Evolutionary conservation across 1,140 invertebrate species (phyloP).

Genomic region (Belonocnema kinseyi): DNA sequence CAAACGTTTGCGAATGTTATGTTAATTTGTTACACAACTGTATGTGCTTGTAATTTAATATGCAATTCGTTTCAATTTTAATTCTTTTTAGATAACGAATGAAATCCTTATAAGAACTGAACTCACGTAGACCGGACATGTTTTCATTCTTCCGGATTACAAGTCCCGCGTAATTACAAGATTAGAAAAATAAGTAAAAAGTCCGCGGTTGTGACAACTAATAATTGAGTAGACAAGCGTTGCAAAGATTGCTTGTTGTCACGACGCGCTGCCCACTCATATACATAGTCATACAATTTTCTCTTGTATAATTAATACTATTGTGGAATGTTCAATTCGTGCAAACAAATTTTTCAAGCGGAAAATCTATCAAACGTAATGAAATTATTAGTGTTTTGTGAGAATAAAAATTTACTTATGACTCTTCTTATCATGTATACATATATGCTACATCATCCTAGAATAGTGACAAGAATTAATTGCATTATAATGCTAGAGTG

Average conservation of each 20-base stretch:
- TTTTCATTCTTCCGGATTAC: not conserved
- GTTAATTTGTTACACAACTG: constrained; percentile 16
- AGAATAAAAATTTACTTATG: too few species aligned
- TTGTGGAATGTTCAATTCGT: too few species aligned
- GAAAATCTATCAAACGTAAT: too few species aligned
- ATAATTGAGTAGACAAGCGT: constrained; percentile 9
- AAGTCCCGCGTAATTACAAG: not conserved
- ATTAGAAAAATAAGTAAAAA: not conserved
- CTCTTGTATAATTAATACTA: too few species aligned
- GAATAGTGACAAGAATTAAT: too few species aligned
- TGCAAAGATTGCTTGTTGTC: not conserved
- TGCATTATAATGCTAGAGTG: too few species aligned
- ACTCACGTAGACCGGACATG: not conserved
- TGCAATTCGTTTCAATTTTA: constrained; percentile 23
- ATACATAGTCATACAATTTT: too few species aligned
- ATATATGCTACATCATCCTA: too few species aligned
- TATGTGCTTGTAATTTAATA: not conserved
- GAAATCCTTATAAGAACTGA: not conserved
- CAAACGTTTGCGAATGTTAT: not conserved
- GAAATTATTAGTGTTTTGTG: too few species aligned
- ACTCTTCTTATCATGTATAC: too few species aligned
- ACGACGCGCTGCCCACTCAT: not conserved
- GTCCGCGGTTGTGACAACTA: not conserved
- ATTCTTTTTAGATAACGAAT: not conserved
- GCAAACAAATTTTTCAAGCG: too few species aligned